Percentiles rank a stretch among this genome's conserved stretches.
Conservation (phyloP, 2,888 invertebrate genomes). For the Agriopis aurantiaria region DNA sequence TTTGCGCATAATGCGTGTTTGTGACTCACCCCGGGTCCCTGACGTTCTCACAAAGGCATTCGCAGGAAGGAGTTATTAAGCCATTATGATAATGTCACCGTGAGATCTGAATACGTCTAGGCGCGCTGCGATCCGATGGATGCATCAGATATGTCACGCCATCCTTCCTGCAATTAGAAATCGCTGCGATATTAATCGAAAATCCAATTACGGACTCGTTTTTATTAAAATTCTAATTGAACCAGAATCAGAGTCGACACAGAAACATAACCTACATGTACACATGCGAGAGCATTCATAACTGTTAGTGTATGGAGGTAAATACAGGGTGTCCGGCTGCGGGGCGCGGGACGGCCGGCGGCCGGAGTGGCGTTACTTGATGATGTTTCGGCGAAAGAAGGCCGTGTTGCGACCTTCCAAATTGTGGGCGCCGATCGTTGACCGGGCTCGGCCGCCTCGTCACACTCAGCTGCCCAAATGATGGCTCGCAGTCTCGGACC, state of each 20-base stretch:
- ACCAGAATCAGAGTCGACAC: slow-evolving; percentile 75
- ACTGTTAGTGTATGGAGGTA: slow-evolving; percentile 80
- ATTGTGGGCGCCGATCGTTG: slow-evolving; percentile 78
- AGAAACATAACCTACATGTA: slow-evolving; percentile 82
- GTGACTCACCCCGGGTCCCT: slow-evolving; percentile 70
- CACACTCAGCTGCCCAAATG: slow-evolving; percentile 60
- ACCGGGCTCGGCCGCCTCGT: slow-evolving; percentile 66
- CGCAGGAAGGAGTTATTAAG: slow-evolving; percentile 76
- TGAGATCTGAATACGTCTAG: slow-evolving; percentile 64
- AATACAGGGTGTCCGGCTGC: slow-evolving; percentile 74
- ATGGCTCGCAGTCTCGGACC: slow-evolving; percentile 39
- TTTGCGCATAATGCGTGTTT: slow-evolving; percentile 63
- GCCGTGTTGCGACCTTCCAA: slow-evolving; percentile 84
- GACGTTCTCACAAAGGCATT: slow-evolving; percentile 80
- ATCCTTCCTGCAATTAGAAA: slow-evolving; percentile 63
- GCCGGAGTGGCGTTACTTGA: slow-evolving; percentile 62
- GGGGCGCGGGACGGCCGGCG: slow-evolving; percentile 49
- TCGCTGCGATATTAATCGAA: slow-evolving; percentile 55
- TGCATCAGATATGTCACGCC: slow-evolving; percentile 62
- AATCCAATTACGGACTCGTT: slow-evolving; percentile 66
- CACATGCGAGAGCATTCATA: slow-evolving; percentile 81
- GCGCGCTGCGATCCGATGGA: slow-evolving; percentile 54
- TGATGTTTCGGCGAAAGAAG: slow-evolving; percentile 79
- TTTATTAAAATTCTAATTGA: slow-evolving; percentile 69
- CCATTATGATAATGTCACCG: slow-evolving; percentile 76